Evolutionary conservation across 2,888 invertebrate genomes (phyloP).

Genomic region (Plutella xylostella): DNA sequence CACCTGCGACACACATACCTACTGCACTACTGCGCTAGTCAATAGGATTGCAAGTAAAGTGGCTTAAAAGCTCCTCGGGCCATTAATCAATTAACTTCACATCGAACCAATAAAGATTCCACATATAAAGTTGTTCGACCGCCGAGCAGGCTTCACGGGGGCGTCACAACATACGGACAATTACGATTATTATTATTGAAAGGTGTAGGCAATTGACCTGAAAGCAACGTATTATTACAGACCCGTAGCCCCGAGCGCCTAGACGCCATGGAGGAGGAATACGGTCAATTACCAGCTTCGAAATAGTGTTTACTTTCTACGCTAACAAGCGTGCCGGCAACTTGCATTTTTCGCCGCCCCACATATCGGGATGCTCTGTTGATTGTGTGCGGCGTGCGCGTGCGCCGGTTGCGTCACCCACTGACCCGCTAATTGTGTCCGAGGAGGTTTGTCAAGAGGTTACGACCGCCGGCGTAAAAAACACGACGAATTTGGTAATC

Average conservation of each 20-base stretch:
- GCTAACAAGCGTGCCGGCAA: slow-evolving; percentile 12
- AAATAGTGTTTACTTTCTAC: slow-evolving; percentile 53
- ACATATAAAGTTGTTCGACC: background rate
- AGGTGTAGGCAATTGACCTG: slow-evolving; percentile 54
- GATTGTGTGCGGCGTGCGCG: slow-evolving; percentile 30
- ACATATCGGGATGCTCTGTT: slow-evolving; percentile 28
- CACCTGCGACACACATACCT: slow-evolving; percentile 2
- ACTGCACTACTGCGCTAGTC: slow-evolving; percentile 2
- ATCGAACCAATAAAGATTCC: background rate
- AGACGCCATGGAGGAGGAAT: slow-evolving; percentile 30
- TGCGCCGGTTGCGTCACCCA: slow-evolving; percentile 40
- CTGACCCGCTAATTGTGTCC: slow-evolving; percentile 54
- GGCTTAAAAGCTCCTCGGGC: background rate
- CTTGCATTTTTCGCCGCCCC: slow-evolving; percentile 16
- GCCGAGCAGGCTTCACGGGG: slow-evolving; percentile 13
- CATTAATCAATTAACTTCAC: slow-evolving; percentile 3
- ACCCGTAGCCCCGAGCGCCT: slow-evolving; percentile 33
- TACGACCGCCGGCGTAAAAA: slow-evolving; percentile 34
- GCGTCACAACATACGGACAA: slow-evolving; percentile 34
- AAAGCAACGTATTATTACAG: slow-evolving; percentile 46
- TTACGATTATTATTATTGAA: slow-evolving; percentile 48
- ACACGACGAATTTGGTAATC: slow-evolving; percentile 3
- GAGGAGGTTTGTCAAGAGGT: slow-evolving; percentile 35
- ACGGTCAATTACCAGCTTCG: slow-evolving; percentile 44
- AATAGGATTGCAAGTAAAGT: background rate